phyloP scores from a whole-genome alignment of 2,888 invertebrate species.

The Icerya purchasi region DNA sequence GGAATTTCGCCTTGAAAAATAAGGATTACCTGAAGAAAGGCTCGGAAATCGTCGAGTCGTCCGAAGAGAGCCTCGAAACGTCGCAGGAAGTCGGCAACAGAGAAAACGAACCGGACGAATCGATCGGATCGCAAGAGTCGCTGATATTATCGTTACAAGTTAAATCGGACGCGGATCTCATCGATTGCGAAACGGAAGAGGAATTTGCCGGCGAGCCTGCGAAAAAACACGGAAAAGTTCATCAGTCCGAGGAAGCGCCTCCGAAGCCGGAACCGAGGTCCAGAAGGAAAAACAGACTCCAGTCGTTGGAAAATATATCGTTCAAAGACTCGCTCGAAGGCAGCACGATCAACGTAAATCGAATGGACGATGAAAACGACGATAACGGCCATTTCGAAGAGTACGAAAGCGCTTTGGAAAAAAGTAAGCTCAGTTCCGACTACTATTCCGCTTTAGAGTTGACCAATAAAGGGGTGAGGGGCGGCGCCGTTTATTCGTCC shows the following conservation, averaged over 20 bases:
- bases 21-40: background rate
- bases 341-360: background rate
- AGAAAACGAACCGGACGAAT: background rate
- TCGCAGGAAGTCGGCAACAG: background rate
- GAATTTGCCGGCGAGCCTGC: background rate
- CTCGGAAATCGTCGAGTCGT: background rate
- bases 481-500: constrained; percentile 23
- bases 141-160: too few relatives aligned
- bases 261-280: background rate
- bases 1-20: background rate
- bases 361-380: background rate
- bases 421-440: constrained; percentile 1
- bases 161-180: background rate
- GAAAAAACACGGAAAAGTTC: background rate
- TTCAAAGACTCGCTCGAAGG: background rate
- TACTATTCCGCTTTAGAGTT: constrained; percentile 2
- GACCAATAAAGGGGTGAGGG: constrained; percentile 2
- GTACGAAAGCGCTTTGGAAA: constrained; percentile 14
- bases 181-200: background rate
- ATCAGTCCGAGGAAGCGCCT: background rate
- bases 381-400: constrained; percentile 12
- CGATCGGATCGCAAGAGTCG: background rate
- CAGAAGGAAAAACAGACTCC: background rate
- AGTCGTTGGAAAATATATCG: background rate
- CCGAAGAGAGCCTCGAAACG: background rate